Conservation (phyloP, 2,113 vertebrate species). For the Empidonax traillii region DNA sequence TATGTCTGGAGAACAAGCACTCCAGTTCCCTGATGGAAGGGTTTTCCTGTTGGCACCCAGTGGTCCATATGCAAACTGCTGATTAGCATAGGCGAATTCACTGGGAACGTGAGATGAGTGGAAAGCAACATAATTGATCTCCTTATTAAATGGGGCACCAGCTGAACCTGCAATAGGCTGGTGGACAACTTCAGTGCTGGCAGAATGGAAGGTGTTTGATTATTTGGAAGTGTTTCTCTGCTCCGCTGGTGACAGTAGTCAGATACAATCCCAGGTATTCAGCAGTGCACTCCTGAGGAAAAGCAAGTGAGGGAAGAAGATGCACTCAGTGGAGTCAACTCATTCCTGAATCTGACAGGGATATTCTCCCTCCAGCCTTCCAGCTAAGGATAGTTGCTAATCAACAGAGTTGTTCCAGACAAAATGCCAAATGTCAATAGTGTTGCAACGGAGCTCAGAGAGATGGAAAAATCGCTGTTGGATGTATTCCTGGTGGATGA, state of each 20-base stretch:
- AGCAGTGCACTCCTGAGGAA: background rate
- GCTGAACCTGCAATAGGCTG: background rate
- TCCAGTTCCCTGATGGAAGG: background rate
- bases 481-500: conserved; percentile 22
- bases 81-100: background rate
- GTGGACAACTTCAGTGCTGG: background rate
- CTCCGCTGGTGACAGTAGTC: background rate
- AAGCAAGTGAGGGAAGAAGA: background rate
- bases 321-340: background rate
- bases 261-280: background rate
- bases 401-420: conserved; percentile 39
- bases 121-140: background rate
- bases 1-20: background rate
- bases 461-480: conserved; percentile 6
- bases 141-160: background rate
- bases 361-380: conserved; percentile 9
- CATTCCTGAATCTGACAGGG: background rate
- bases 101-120: background rate
- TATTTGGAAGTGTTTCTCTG: background rate
- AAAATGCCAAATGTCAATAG: conserved; percentile 64
- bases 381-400: conserved; percentile 10
- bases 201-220: background rate
- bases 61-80: background rate
- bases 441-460: background rate
- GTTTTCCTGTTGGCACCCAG: background rate